Evolutionary conservation across 2,888 invertebrate species (phyloP).

Genomic region (Drosophila histrio): DNA sequence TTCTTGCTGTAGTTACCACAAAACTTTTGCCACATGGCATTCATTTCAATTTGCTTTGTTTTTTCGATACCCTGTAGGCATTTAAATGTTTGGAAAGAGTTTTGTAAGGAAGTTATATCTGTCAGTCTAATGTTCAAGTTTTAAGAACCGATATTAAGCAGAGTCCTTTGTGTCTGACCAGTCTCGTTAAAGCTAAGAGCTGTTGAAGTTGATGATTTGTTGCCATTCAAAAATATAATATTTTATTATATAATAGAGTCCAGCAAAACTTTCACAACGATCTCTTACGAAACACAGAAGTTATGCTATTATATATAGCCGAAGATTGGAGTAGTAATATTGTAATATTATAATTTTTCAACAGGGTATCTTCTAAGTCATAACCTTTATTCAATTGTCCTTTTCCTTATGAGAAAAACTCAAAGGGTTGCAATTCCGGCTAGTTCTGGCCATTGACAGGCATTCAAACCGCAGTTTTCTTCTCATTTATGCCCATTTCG

Average conservation of each 20-base stretch:
- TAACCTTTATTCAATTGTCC: background rate
- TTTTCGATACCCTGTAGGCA: slow-evolving; percentile 27
- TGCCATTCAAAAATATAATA: too few species aligned
- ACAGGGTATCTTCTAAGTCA: slow-evolving; percentile 8
- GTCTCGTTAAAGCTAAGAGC: too few species aligned
- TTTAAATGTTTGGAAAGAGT: background rate
- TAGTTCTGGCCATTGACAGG: slow-evolving; percentile 42
- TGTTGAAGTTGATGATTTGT: too few species aligned
- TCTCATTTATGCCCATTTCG: slow-evolving; percentile 35
- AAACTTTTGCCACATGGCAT: slow-evolving; percentile 71
- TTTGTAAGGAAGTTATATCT: background rate
- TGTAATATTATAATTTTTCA: background rate
- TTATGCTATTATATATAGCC: background rate
- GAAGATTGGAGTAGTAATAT: background rate
- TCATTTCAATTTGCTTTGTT: slow-evolving; percentile 70
- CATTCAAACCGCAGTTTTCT: slow-evolving; percentile 44
- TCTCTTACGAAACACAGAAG: too few species aligned
- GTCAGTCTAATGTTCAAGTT: background rate
- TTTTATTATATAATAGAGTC: too few species aligned
- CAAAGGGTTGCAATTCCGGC: slow-evolving; percentile 20
- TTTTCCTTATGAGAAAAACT: slow-evolving; percentile 17
- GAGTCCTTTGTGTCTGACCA: too few species aligned
- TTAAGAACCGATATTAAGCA: background rate
- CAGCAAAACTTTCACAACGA: too few species aligned
- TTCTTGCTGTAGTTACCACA: slow-evolving; percentile 39